Evolutionary conservation across 2,797 vertebrate genomes (phyloP).

Genomic region (Eidolon dupreanum): DNA sequence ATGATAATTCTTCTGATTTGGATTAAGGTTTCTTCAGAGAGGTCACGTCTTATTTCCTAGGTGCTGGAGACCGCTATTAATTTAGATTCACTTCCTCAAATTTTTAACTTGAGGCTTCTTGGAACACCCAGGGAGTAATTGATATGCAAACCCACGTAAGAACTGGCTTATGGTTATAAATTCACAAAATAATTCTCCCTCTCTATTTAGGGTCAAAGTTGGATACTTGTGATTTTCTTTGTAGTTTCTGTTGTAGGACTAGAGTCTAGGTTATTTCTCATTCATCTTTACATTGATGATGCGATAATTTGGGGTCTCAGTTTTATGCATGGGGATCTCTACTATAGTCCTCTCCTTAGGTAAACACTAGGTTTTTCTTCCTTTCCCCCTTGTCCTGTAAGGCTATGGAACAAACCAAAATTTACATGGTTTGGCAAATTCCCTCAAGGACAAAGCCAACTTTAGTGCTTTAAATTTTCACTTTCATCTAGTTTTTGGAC

Average conservation of each 20-base stretch:
- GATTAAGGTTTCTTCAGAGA: background rate
- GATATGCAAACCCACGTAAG: background rate
- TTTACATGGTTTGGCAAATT: background rate
- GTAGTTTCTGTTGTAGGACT: background rate
- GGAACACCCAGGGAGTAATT: background rate
- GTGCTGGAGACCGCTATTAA: background rate
- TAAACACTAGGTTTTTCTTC: background rate
- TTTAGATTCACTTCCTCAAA: background rate
- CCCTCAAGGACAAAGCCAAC: background rate
- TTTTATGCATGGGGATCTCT: background rate
- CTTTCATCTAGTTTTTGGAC: background rate
- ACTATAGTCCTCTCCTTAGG: background rate
- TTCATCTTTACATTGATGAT: background rate
- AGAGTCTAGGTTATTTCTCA: background rate
- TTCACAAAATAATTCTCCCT: background rate
- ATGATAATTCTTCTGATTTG: background rate
- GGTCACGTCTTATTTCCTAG: background rate
- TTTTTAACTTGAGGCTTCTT: background rate
- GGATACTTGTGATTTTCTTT: background rate
- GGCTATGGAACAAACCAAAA: conserved; percentile 3
- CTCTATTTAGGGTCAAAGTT: background rate
- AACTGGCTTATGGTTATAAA: background rate
- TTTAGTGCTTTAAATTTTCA: background rate
- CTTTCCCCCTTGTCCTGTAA: background rate
- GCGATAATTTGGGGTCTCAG: background rate